Conservation (phyloP, 2,888 invertebrate genomes). For the Heliothis peltigera region DNA sequence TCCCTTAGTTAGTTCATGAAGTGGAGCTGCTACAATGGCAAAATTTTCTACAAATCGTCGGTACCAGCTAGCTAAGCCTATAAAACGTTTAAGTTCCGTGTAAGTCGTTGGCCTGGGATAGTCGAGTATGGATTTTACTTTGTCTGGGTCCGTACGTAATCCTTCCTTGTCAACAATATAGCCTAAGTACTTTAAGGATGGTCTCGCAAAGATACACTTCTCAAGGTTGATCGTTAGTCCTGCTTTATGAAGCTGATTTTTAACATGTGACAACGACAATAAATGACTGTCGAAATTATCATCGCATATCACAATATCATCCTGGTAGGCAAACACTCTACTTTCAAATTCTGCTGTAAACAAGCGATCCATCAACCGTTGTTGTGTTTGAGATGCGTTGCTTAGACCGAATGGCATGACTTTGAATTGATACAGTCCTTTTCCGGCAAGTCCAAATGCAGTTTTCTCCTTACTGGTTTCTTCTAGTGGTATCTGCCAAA, state of each 20-base stretch:
- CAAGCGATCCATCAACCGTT: slow-evolving; percentile 10
- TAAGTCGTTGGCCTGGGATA: slow-evolving; percentile 21
- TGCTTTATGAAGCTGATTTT: slow-evolving; percentile 7
- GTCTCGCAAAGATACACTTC: slow-evolving; percentile 26
- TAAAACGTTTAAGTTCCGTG: slow-evolving; percentile 36
- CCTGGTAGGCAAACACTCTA: slow-evolving; percentile 25
- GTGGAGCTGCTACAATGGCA: slow-evolving; percentile 50
- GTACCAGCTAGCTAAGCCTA: slow-evolving; percentile 49
- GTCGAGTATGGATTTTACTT: slow-evolving; percentile 32
- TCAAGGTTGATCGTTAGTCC: too few relatives aligned
- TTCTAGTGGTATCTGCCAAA: slow-evolving; percentile 7
- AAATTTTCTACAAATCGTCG: slow-evolving; percentile 55
- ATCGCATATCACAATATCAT: slow-evolving; percentile 24
- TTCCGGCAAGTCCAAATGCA: slow-evolving; percentile 6
- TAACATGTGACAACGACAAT: neutral
- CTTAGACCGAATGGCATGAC: too few relatives aligned
- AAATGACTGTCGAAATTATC: slow-evolving; percentile 1
- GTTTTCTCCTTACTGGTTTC: slow-evolving; percentile 11
- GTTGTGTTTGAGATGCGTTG: slow-evolving; percentile 8
- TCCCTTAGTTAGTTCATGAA: slow-evolving; percentile 47
- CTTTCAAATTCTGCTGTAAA: slow-evolving; percentile 26
- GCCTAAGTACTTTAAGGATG: slow-evolving; percentile 20
- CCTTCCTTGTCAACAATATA: slow-evolving; percentile 29
- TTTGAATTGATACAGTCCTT: slow-evolving; percentile 1
- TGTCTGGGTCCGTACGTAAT: slow-evolving; percentile 40